These are phyloP conservation scores for Hirtodrosophila cameraria DNA, from an alignment of 2,888 invertebrate species.

Conservation along the genomic window DNA sequence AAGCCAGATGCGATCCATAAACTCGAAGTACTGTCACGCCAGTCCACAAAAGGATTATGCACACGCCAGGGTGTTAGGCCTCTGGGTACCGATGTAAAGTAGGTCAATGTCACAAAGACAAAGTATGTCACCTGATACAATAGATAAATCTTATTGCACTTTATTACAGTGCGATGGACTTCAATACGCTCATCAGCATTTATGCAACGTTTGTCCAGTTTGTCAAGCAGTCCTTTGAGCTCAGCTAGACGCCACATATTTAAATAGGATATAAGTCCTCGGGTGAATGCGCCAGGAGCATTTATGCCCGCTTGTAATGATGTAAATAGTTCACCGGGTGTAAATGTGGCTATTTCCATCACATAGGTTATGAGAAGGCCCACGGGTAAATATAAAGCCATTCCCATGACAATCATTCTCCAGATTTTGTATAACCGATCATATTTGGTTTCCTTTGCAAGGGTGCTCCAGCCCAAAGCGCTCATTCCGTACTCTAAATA, in stretches of 20 bases:
- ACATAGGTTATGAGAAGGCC: slow-evolving; percentile 30
- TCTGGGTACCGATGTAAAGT: slow-evolving; percentile 1
- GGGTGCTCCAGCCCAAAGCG: slow-evolving; percentile 34
- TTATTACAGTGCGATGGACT: slow-evolving; percentile 29
- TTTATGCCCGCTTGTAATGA: slow-evolving; percentile 48
- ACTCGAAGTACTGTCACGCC: slow-evolving; percentile 5
- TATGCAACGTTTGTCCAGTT: slow-evolving; percentile 29
- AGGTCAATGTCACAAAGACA: slow-evolving; percentile 15
- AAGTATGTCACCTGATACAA: slow-evolving; percentile 20
- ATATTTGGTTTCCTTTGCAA: background rate
- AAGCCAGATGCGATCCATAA: slow-evolving; percentile 24
- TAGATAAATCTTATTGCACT: slow-evolving; percentile 40
- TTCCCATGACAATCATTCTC: slow-evolving; percentile 6
- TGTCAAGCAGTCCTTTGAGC: slow-evolving; percentile 18
- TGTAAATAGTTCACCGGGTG: slow-evolving; percentile 52
- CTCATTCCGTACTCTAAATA: slow-evolving; percentile 34
- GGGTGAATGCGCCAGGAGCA: slow-evolving; percentile 27
- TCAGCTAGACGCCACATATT: slow-evolving; percentile 23
- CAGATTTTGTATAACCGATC: slow-evolving; percentile 4
- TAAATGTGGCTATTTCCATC: slow-evolving; percentile 36
- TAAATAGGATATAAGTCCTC: slow-evolving; percentile 10
- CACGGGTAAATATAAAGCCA: slow-evolving; percentile 27
- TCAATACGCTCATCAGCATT: slow-evolving; percentile 16
- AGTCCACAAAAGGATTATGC: slow-evolving; percentile 48
- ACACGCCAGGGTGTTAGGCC: slow-evolving; percentile 39